phyloP scores from a whole-genome alignment of 2,888 invertebrate genomes.

The Notocelia uddmanniana region DNA sequence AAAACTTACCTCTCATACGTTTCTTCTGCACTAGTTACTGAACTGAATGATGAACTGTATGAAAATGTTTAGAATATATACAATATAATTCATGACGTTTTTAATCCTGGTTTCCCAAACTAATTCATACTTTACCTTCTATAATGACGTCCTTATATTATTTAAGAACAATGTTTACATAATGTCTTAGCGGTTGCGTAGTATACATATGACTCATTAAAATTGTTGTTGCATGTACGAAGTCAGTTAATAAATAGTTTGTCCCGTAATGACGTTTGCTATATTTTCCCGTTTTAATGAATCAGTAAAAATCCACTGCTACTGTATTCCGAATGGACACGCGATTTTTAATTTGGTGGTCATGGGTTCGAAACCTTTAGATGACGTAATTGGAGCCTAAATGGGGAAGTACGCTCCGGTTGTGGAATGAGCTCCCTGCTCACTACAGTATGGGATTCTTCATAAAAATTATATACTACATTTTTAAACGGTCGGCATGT shows the following conservation, averaged over 20 bases:
- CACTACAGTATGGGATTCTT: too few relatives aligned
- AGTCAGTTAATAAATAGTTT: background rate
- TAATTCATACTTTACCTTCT: background rate
- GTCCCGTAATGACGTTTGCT: background rate
- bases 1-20: background rate
- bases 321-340: too few relatives aligned
- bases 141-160: background rate
- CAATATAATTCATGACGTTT: background rate
- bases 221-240: background rate
- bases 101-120: background rate
- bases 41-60: background rate
- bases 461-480: too few relatives aligned
- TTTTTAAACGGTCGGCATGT: too few relatives aligned
- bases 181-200: background rate
- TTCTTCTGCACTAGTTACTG: background rate
- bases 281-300: background rate
- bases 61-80: conserved; percentile 1
- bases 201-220: background rate
- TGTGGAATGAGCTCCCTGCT: too few relatives aligned
- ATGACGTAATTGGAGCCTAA: too few relatives aligned
- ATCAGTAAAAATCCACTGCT: too few relatives aligned
- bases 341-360: too few relatives aligned
- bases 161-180: background rate
- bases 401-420: too few relatives aligned
- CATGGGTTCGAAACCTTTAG: too few relatives aligned